phyloP scores from a whole-genome alignment of 2,797 vertebrate genomes.

The Anolis apletophallus region DNA sequence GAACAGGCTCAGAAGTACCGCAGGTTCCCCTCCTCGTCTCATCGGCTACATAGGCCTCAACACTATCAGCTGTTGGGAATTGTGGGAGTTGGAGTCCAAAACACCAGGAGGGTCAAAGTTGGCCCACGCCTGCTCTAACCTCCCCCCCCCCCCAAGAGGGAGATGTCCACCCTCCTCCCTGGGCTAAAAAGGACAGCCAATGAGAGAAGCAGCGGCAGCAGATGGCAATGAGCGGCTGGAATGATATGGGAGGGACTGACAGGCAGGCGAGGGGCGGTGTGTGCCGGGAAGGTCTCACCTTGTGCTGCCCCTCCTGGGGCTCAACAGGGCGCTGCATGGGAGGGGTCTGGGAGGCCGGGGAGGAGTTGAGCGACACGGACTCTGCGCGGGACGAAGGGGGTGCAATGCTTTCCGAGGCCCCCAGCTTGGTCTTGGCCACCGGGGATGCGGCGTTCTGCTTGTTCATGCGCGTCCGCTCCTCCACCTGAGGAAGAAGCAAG shows the following conservation, averaged over 20 bases:
- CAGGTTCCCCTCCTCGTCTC: too few species aligned
- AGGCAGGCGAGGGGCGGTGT: fast-evolving
- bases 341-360: conserved; percentile 87
- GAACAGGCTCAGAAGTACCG: too few species aligned
- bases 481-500: conserved; percentile 78
- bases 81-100: too few species aligned
- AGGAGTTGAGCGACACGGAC: conserved; percentile 81
- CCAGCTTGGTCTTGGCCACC: conserved; percentile 82
- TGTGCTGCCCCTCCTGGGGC: conserved; percentile 91
- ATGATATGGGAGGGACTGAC: not conserved
- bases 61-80: too few species aligned
- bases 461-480: conserved; percentile 91
- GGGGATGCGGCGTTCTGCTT: conserved; percentile 87
- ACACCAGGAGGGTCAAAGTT: too few species aligned
- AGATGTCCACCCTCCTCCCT: not conserved
- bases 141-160: too few species aligned
- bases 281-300: conserved; percentile 75
- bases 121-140: too few species aligned
- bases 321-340: conserved; percentile 94
- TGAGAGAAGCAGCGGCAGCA: conserved; percentile 8
- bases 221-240: not conserved
- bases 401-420: conserved; percentile 86
- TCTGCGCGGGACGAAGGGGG: conserved; percentile 86
- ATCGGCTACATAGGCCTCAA: too few species aligned
- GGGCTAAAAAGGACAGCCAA: not conserved